Base-by-base conservation (phyloP, 2,888 invertebrate genomes). In the Scaptomyza caliginosa region DNA sequence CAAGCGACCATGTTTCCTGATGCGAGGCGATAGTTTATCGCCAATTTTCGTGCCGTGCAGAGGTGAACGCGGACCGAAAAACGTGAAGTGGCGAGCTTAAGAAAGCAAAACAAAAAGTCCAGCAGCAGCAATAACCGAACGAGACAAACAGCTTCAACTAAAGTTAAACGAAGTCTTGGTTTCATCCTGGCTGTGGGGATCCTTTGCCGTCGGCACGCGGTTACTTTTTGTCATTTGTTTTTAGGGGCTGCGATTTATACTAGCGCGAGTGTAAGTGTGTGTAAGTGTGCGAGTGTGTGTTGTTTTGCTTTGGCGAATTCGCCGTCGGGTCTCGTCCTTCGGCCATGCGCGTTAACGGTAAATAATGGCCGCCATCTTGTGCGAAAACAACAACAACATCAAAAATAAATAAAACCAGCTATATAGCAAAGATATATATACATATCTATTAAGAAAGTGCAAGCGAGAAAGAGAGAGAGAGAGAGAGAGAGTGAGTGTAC, bases 21-120 rank as follows among this genome's bases (percentile, higher is more conserved):
- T 90, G 89, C 90, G 90, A 89, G 89, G 89, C 90, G 91, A 91
- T 91, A 91, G 91, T 91, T 91, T 91, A 91, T 91, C 91, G 91
- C 90, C 90, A 91, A 91, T 91, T 90, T 90, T 91, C 91, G 90
- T 90, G 90, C 91, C 89, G 91, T 91, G 90, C 90, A 90, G 91
- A 91, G 90, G 90, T 90, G 89, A 89, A 90, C 88, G 90, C 90
- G 90, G 90, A 90, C 87, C 86, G 34, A 89, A 85, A 85, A 83
- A 81, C 89, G 81, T 85, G 86, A 34, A 34, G 45, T 45, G 28
- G 26, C 26, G 17, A 26, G 43, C 43, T 32, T 77, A 72, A 76
- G 71, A 67, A 65, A 67, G 46, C 50, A 64, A 28, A 19, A 24
- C 21, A 32, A 26, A 38, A 21, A 23, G 3, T 11, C 38, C n/a